Conservation (phyloP, 1,140 invertebrate genomes). For the Zaprionus lachaisei region DNA sequence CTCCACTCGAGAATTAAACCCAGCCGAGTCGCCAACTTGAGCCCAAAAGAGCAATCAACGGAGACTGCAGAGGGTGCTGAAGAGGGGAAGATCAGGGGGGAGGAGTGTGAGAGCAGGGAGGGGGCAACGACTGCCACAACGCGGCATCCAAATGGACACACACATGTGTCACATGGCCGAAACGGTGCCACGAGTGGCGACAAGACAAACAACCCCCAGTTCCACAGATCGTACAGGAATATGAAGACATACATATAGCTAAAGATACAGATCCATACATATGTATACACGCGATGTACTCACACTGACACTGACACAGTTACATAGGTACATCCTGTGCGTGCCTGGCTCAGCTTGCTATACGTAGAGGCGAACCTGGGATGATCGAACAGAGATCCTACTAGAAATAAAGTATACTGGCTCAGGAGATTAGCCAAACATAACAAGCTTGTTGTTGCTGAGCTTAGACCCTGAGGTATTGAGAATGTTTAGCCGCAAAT, state of each 20-base stretch:
- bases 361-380: background rate
- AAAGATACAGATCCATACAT: background rate
- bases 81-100: background rate
- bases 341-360: background rate
- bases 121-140: background rate
- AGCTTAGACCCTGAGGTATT: background rate
- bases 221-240: conserved; percentile 32
- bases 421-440: background rate
- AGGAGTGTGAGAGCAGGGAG: background rate
- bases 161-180: conserved; percentile 62
- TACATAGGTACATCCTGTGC: background rate
- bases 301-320: too few relatives aligned
- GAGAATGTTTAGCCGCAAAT: background rate
- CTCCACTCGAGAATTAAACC: conserved; percentile 48
- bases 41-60: conserved; percentile 18
- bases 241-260: background rate
- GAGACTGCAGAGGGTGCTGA: background rate
- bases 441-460: background rate
- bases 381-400: background rate
- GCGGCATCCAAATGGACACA: conserved; percentile 64
- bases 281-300: background rate
- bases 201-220: conserved; percentile 13
- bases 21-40: conserved; percentile 16
- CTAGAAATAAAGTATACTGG: background rate
- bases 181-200: conserved; percentile 8